Conservation (phyloP, 2,113 vertebrate species). For the Xenopus tropicalis region UCB_Xtro_10.0 CM004445.2:59929501-59930000, state of each 20-base stretch:
- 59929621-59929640: neutral
- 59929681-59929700: slow-evolving; percentile 83
- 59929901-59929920: too few relatives aligned
- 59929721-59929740: slow-evolving; percentile 83
- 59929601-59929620: neutral
- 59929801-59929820: slow-evolving; percentile 92
- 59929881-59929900: too few relatives aligned
- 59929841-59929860: slow-evolving; percentile 83
- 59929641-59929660: neutral
- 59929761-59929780: slow-evolving; percentile 79
- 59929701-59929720: slow-evolving; percentile 83
- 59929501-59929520: slow-evolving; percentile 72
- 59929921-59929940: too few relatives aligned
- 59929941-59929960: too few relatives aligned
- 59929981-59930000: too few relatives aligned
- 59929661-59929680: too few relatives aligned
- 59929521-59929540: slow-evolving; percentile 81
- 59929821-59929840: slow-evolving; percentile 82
- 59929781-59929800: slow-evolving; percentile 82
- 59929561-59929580: slow-evolving; percentile 84
- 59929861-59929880: slow-evolving; percentile 66
- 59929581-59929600: slow-evolving; percentile 83
- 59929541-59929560: slow-evolving; percentile 73
- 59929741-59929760: slow-evolving; percentile 91
- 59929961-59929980: too few relatives aligned